These are phyloP conservation scores for Martes martes DNA, from an alignment of 2,113 vertebrate genomes.

Conservation along the genomic window DNA sequence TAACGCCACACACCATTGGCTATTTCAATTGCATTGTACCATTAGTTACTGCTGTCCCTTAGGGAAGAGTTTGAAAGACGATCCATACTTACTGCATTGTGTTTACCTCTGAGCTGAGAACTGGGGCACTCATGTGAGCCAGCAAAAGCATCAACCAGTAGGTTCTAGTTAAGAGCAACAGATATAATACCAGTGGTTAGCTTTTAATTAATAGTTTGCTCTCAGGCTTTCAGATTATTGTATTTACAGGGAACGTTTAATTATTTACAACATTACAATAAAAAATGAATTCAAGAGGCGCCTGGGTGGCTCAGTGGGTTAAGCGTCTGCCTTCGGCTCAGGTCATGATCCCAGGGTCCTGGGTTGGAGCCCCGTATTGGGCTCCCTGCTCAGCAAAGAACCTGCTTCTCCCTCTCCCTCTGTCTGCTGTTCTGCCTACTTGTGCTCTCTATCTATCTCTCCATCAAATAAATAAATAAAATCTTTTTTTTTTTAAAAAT, in stretches of 20 bases:
- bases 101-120: neutral
- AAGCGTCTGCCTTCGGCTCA: too few relatives aligned
- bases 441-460: too few relatives aligned
- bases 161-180: neutral
- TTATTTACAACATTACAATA: neutral
- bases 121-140: neutral
- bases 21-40: neutral
- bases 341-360: too few relatives aligned
- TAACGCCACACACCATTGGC: neutral
- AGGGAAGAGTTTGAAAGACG: neutral
- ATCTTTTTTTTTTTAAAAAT: neutral
- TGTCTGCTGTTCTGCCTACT: too few relatives aligned
- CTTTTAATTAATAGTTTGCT: constrained; percentile 6
- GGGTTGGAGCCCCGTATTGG: too few relatives aligned
- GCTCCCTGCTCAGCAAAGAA: too few relatives aligned
- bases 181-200: neutral
- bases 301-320: too few relatives aligned
- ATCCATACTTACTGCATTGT: neutral
- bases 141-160: neutral
- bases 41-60: neutral
- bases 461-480: too few relatives aligned
- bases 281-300: neutral
- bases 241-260: neutral
- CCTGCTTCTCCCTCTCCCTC: too few relatives aligned
- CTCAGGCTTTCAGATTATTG: neutral